Base-by-base conservation (phyloP, 2,888 invertebrate species). In the Hydriomena furcata region DNA sequence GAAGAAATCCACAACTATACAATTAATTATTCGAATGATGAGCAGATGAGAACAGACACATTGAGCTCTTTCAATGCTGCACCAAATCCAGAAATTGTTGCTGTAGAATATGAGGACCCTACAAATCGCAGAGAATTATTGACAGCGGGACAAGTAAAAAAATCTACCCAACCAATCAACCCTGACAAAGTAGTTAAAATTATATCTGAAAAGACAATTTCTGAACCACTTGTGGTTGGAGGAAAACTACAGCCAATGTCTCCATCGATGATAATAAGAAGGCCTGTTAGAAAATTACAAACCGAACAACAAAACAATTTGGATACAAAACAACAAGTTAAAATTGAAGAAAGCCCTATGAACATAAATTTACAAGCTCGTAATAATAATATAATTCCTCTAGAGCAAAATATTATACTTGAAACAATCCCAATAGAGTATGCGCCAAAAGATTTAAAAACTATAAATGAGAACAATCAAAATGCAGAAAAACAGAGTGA, bases 171-270 rank as follows among this genome's bases (percentile, higher is more conserved):
- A 17, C 7, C 31, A 17, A 35, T 5, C 0, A 37, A 28, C 5
- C 47, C 13, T 45, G 24, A 37, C 45, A 60, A 63, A 34, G 68
- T 72, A 30, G 68, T 88, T 5, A 74, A 60, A 57, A 87, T 89
- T 44, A 55, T 88, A 62, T 85, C 85, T 25, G 80, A 86, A 58
- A 76, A 81, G 57, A 81, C 68, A 52, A 74, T 88, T 34, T 65
- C 61, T 11, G 58, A 73, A 10, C 80, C 81, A 10, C 45, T 82
- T 5, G 42, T 66, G 11, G 12, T 81, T 2, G 58, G 53, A 28
- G 74, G 75, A 7, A 67, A 71, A 45, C 65, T 86, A 28, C 65
- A 78, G 52, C 70, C 74, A 10, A 65, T 87, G 4, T 71, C 78
- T 31, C 79, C 83, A 25, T 72, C 73, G 23, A 58, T 61, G 51